phyloP scores from a whole-genome alignment of 2,888 invertebrate species.

The Drosophila kokeensis region DNA sequence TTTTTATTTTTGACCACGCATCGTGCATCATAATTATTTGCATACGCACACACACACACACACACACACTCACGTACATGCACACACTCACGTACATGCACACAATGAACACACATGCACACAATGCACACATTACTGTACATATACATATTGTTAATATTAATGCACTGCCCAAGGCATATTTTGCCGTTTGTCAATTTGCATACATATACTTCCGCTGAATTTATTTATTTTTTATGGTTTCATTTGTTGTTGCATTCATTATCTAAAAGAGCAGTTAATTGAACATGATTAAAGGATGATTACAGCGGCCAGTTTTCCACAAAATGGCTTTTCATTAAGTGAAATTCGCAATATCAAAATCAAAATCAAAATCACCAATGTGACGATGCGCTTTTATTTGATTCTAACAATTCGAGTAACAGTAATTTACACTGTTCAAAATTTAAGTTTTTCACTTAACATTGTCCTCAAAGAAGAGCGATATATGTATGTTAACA shows the following conservation, averaged over 20 bases:
- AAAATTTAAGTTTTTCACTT: not conserved
- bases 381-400: not conserved
- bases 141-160: slow-evolving; percentile 54
- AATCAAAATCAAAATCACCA: not conserved
- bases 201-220: slow-evolving; percentile 21
- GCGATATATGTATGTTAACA: not conserved
- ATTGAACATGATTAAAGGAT: slow-evolving; percentile 63
- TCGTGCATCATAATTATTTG: slow-evolving; percentile 20
- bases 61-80: no score
- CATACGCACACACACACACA: not conserved
- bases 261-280: slow-evolving; percentile 64
- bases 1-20: slow-evolving; percentile 24
- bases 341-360: slow-evolving; percentile 19
- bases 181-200: slow-evolving; percentile 39
- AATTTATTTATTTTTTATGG: slow-evolving; percentile 13
- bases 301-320: slow-evolving; percentile 31
- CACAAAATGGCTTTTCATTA: slow-evolving; percentile 32
- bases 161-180: slow-evolving; percentile 60
- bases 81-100: not conserved
- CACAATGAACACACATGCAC: slow-evolving; percentile 2
- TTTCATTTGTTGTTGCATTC: slow-evolving; percentile 13
- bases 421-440: not conserved
- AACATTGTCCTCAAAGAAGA: not conserved
- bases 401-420: not conserved
- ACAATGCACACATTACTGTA: slow-evolving; percentile 9